These are phyloP conservation scores for Ctenochaetus hawaiiensis DNA, from an alignment of 2,797 vertebrate species.

Conservation along the genomic window DNA sequence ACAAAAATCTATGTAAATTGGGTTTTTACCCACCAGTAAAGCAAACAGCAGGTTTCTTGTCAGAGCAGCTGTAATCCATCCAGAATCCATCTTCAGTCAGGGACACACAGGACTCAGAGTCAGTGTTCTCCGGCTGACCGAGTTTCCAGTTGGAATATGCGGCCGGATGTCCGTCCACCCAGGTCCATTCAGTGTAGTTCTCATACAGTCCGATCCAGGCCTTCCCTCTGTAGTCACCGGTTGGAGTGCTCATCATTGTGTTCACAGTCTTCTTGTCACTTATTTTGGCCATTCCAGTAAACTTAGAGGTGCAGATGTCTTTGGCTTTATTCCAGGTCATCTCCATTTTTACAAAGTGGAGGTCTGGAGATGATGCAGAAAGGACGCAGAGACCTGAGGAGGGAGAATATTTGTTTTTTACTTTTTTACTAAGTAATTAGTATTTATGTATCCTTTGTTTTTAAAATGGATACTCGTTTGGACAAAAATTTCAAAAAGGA, in stretches of 20 bases:
- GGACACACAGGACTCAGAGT: background rate
- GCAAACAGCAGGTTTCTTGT: background rate
- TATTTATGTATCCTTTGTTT: no score
- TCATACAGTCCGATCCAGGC: slow-evolving; percentile 41
- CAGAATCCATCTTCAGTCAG: accelerated
- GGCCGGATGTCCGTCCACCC: accelerated
- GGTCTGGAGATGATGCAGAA: background rate
- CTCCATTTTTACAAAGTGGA: background rate
- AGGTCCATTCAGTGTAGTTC: accelerated
- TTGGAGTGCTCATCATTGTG: background rate
- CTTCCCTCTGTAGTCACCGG: background rate
- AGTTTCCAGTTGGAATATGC: accelerated
- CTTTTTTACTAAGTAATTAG: no score
- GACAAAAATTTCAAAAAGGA: no score
- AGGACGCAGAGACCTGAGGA: slow-evolving; percentile 24
- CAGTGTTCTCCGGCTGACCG: accelerated
- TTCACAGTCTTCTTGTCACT: accelerated
- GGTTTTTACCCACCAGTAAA: background rate
- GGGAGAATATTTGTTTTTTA: background rate
- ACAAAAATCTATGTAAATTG: no score
- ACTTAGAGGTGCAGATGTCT: accelerated
- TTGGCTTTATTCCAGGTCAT: background rate
- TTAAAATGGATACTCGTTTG: no score
- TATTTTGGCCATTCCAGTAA: background rate
- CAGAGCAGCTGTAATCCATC: background rate